Conservation (phyloP, 2,888 invertebrate genomes). For the Eremobia ochroleuca region DNA sequence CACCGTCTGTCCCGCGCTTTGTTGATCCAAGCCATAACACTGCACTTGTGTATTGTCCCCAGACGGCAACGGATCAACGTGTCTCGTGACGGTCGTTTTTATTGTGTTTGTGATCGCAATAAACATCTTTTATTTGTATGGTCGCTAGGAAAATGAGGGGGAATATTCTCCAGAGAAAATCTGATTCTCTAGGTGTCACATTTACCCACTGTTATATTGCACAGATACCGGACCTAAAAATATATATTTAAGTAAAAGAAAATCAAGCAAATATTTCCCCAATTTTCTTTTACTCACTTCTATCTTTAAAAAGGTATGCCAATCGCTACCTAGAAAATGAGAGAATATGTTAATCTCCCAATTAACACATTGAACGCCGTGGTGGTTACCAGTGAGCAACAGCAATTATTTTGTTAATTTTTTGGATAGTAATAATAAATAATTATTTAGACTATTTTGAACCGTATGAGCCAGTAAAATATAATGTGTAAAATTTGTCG, state of each 20-base stretch:
- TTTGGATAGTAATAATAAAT: too few species aligned
- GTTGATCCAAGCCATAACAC: slow-evolving; percentile 46
- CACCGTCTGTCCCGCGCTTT: slow-evolving; percentile 67
- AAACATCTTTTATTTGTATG: slow-evolving; percentile 3
- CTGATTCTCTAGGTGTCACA: background rate
- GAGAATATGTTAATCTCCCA: too few species aligned
- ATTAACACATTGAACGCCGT: too few species aligned
- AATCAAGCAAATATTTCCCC: background rate
- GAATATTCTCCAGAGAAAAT: background rate
- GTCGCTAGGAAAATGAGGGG: background rate
- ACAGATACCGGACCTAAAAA: background rate
- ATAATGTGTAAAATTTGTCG: too few species aligned
- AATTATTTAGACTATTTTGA: too few species aligned
- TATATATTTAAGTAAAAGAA: background rate
- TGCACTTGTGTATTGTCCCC: slow-evolving; percentile 45
- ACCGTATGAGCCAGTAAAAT: too few species aligned
- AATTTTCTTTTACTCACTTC: background rate
- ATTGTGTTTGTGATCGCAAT: background rate
- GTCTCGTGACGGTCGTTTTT: slow-evolving; percentile 23
- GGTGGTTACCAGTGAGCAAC: too few species aligned
- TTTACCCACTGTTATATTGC: background rate
- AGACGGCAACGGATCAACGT: slow-evolving; percentile 23
- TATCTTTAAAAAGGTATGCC: background rate
- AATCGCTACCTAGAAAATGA: background rate
- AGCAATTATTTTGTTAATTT: too few species aligned